Conservation (phyloP, 1,140 invertebrate species). For the Drosophila mauritiana region DNA sequence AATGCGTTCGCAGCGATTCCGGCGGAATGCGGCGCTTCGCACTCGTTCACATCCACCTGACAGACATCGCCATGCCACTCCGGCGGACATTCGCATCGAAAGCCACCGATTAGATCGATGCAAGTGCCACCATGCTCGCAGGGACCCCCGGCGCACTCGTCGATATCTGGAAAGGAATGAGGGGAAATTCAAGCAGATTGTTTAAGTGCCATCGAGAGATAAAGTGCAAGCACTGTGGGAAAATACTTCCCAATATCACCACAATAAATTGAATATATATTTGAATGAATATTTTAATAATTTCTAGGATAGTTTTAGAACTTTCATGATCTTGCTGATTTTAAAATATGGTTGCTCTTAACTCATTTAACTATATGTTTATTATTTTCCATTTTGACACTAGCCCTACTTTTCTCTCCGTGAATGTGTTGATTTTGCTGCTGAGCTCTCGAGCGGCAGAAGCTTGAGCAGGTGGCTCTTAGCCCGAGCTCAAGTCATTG, state of each 20-base stretch:
- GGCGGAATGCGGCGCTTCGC: slow-evolving; percentile 84
- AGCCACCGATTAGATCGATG: slow-evolving; percentile 90
- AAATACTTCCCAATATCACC: neutral
- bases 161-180: slow-evolving; percentile 87
- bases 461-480: slow-evolving; percentile 61
- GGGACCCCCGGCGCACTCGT: slow-evolving; percentile 93
- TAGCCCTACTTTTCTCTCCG: slow-evolving; percentile 7
- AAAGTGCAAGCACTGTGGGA: slow-evolving; percentile 28
- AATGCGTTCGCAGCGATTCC: slow-evolving; percentile 50
- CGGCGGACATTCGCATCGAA: slow-evolving; percentile 90
- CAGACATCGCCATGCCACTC: slow-evolving; percentile 94
- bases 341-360: too few species aligned
- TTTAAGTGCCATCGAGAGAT: slow-evolving; percentile 57
- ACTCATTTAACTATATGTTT: too few species aligned
- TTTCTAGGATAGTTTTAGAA: too few species aligned
- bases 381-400: neutral
- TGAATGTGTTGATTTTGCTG: slow-evolving; percentile 71
- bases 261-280: too few species aligned
- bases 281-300: too few species aligned
- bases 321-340: too few species aligned
- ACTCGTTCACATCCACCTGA: slow-evolving; percentile 90
- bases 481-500: slow-evolving; percentile 56
- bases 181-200: slow-evolving; percentile 37
- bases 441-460: slow-evolving; percentile 33
- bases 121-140: slow-evolving; percentile 96